Evolutionary conservation across 2,888 invertebrate genomes (phyloP).

Genomic region (Bellardia pandia): DNA sequence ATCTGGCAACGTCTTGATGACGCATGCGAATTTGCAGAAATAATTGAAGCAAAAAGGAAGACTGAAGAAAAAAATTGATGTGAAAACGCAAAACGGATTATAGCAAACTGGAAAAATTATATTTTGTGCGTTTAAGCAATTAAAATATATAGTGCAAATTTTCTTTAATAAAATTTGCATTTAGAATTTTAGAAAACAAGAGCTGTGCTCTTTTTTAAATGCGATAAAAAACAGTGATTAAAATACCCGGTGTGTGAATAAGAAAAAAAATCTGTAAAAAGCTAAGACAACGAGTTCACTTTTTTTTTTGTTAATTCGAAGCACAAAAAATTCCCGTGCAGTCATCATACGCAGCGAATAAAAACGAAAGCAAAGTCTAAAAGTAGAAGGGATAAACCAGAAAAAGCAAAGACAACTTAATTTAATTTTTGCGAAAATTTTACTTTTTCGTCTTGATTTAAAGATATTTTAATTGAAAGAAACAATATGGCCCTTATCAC

Average conservation of each 20-base stretch:
- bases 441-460: slow-evolving; percentile 37
- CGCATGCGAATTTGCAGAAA: slow-evolving; percentile 68
- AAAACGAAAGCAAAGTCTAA: slow-evolving; percentile 81
- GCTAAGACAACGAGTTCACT: slow-evolving; percentile 55
- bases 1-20: slow-evolving; percentile 55
- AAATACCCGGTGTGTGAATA: slow-evolving; percentile 58
- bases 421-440: slow-evolving; percentile 71
- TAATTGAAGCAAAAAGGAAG: slow-evolving; percentile 71
- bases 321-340: slow-evolving; percentile 71
- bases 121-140: slow-evolving; percentile 61
- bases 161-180: slow-evolving; percentile 49
- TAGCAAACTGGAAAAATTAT: slow-evolving; percentile 67
- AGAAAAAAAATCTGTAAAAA: slow-evolving; percentile 33
- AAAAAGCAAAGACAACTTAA: slow-evolving; percentile 56
- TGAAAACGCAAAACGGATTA: slow-evolving; percentile 72
- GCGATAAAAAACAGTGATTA: slow-evolving; percentile 18
- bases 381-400: slow-evolving; percentile 62
- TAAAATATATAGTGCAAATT: slow-evolving; percentile 54
- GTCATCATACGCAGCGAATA: slow-evolving; percentile 72
- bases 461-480: slow-evolving; percentile 68
- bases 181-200: slow-evolving; percentile 16
- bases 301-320: slow-evolving; percentile 53
- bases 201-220: slow-evolving; percentile 29
- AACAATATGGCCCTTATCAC: slow-evolving; percentile 79
- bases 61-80: slow-evolving; percentile 74